These are phyloP conservation scores for Xiphydria camelus DNA, from an alignment of 2,888 invertebrate species.

Conservation along the genomic window DNA sequence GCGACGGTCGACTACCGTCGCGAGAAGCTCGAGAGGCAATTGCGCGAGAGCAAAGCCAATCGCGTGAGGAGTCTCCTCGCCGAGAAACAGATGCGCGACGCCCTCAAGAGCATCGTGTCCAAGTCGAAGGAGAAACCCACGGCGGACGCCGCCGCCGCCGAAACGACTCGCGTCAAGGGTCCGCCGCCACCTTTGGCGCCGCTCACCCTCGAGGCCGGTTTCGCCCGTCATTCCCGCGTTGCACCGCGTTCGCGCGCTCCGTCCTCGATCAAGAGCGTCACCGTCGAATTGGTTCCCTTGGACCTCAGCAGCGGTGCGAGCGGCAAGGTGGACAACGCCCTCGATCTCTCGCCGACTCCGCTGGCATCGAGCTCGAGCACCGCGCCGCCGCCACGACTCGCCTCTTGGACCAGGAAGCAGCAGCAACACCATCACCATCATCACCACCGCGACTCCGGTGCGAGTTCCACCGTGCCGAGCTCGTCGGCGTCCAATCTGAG, in stretches of 20 bases:
- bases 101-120: constrained; percentile 42
- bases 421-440: neutral
- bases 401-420: neutral
- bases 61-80: constrained; percentile 46
- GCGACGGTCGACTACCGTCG: constrained; percentile 29
- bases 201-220: constrained; percentile 15
- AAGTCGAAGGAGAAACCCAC: constrained; percentile 24
- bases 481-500: constrained; percentile 42
- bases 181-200: constrained; percentile 51
- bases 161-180: constrained; percentile 28
- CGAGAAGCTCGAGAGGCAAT: constrained; percentile 45
- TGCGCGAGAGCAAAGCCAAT: constrained; percentile 48
- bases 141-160: too few relatives aligned
- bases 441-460: neutral
- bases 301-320: constrained; percentile 42
- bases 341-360: constrained; percentile 40
- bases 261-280: constrained; percentile 37
- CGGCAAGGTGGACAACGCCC: constrained; percentile 31
- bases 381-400: neutral
- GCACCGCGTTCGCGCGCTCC: constrained; percentile 20
- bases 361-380: constrained; percentile 5
- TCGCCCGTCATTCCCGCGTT: neutral
- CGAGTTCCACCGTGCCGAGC: constrained; percentile 32
- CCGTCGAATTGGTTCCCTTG: too few relatives aligned
- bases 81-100: constrained; percentile 50